Conservation (phyloP, 2,888 invertebrate genomes). For the Tetrapedia diversipes region DNA sequence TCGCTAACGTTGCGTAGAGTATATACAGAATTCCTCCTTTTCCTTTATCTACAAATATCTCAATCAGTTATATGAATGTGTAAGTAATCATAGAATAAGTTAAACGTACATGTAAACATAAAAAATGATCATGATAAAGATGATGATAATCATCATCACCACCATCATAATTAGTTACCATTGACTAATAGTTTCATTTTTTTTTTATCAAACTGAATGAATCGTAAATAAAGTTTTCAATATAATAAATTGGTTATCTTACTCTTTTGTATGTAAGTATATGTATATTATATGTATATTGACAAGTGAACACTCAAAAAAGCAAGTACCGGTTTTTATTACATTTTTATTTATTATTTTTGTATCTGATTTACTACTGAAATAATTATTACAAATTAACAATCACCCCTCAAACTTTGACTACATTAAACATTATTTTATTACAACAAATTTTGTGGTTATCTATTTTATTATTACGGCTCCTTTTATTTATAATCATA, state of each 20-base stretch:
- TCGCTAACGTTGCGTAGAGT: slow-evolving; percentile 41
- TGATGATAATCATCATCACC: too few species aligned
- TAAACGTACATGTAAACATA: slow-evolving; percentile 14
- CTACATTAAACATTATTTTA: slow-evolving; percentile 72
- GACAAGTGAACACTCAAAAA: slow-evolving; percentile 30
- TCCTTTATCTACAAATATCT: slow-evolving; percentile 43
- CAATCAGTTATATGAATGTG: slow-evolving; percentile 28
- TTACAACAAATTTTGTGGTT: slow-evolving; percentile 68
- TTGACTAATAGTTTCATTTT: slow-evolving; percentile 20
- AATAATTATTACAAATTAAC: slow-evolving; percentile 79
- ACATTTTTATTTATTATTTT: slow-evolving; percentile 65
- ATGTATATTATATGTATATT: slow-evolving; percentile 1
- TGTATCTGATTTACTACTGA: slow-evolving; percentile 62
- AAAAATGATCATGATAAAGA: slow-evolving; percentile 28
- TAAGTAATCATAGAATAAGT: slow-evolving; percentile 36
- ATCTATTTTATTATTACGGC: slow-evolving; percentile 57
- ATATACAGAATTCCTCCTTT: slow-evolving; percentile 34
- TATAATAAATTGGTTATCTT: slow-evolving; percentile 32
- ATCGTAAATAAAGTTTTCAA: slow-evolving; percentile 58
- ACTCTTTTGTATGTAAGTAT: slow-evolving; percentile 15
- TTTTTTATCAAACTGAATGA: slow-evolving; percentile 34
- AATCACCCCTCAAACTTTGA: slow-evolving; percentile 75
- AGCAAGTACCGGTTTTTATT: slow-evolving; percentile 37
- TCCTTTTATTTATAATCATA: slow-evolving; percentile 56
- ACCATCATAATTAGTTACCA: slow-evolving; percentile 32